phyloP scores from a whole-genome alignment of 1,140 invertebrate genomes.

The Brachionus calyciflorus region DNA sequence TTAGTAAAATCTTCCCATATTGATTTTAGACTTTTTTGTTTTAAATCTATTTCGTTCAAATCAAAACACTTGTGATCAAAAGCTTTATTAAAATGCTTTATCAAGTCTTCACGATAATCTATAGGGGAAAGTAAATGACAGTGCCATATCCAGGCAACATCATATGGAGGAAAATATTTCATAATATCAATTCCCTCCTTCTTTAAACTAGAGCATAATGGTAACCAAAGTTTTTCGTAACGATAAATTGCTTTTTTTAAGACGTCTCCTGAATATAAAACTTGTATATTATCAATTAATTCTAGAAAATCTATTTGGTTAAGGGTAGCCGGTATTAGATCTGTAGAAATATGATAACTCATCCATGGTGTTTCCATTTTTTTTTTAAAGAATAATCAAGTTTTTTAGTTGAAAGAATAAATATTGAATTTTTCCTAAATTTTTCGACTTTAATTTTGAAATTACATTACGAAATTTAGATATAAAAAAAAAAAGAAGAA shows the following conservation, averaged over 20 bases:
- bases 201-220: conserved; percentile 54
- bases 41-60: conserved; percentile 49
- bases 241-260: conserved; percentile 58
- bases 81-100: conserved; percentile 51
- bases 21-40: conserved; percentile 5
- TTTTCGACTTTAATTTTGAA: too few species aligned
- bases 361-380: too few species aligned
- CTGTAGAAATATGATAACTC: too few species aligned
- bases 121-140: conserved; percentile 60
- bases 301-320: conserved; percentile 48
- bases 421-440: too few species aligned
- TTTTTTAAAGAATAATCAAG: too few species aligned
- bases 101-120: conserved; percentile 60
- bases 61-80: conserved; percentile 50
- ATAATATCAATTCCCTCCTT: conserved; percentile 52
- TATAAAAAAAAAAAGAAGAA: too few species aligned
- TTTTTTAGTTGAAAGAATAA: too few species aligned
- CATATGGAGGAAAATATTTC: conserved; percentile 58
- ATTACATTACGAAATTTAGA: too few species aligned
- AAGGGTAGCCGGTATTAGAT: conserved; percentile 40
- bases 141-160: conserved; percentile 65
- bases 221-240: conserved; percentile 62
- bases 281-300: conserved; percentile 50
- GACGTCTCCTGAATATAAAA: conserved; percentile 53
- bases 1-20: conserved; percentile 46